Base-by-base conservation (phyloP, 1,140 invertebrate species). In the Danaus plexippus region DNA sequence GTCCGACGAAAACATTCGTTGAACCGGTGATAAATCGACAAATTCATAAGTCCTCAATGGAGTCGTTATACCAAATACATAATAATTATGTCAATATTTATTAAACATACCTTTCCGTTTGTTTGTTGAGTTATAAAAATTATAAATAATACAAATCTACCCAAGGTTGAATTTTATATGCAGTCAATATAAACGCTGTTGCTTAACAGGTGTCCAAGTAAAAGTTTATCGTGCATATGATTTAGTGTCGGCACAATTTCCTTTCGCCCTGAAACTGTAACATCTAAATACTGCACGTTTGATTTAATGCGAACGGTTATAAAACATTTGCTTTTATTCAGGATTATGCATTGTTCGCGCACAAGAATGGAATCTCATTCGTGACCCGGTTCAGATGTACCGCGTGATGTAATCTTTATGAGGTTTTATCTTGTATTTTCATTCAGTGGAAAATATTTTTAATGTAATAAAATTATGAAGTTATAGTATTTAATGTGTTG, bases 21-120 rank as follows among this genome's bases (percentile, higher is more conserved):
- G 22, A 3, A 32, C 7, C 22, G 5, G 22, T 6, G 7, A 6
- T 32, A 32, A 32, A 32, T 32, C 22, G 22, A 32, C 22, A 22
- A 22, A 22, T 32, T 32, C 7, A 15, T 0, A 0, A 32, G 7
- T 32, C 22, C 22, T 32, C 15, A 15, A 15, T 15, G 50, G 53
- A 61, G 53, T 61, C 13, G 59, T 61, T 61, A 57, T 40, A 43
- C 59, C 44, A 61, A 53, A 61, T 61, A 57, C 59, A 61, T 61
- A 56, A 53, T 61, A 45, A 61, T 61, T 45, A 57, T 47, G 11
- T 56, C 50, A 12, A 48, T 50, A 57, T 42, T 22, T 18, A 57
- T 56, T 56, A 56, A 56, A 61, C 56, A 56, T n/a, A 3, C 15
- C 15, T 15, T 1, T 15, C 15, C 15, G 9, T 22, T 49, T n/a